A percentile compares a stretch with the other conserved stretches of the same genome.
Evolutionary conservation across 2,797 vertebrate species (phyloP).

Genomic region (Gadopsis bispinosus): DNA sequence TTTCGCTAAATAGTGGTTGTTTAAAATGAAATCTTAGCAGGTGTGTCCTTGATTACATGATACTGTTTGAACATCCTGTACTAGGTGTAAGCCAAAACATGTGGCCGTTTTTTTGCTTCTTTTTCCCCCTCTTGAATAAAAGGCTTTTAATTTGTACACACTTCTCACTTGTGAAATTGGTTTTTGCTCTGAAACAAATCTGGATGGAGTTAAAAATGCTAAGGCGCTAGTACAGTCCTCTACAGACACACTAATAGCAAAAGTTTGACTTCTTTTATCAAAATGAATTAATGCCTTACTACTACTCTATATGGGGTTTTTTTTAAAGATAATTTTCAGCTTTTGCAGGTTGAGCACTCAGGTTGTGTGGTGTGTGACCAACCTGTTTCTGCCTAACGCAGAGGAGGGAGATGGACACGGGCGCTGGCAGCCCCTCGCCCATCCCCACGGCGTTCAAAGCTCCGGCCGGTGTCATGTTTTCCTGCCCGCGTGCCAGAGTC

Average conservation of each 20-base stretch:
- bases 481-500: slow-evolving; percentile 81
- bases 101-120: neutral
- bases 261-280: neutral
- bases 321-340: slow-evolving; percentile 3
- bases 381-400: slow-evolving; percentile 48
- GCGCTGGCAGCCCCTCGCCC: slow-evolving; percentile 45
- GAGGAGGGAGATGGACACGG: slow-evolving; percentile 18
- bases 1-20: too few species aligned
- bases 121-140: neutral
- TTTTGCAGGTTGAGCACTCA: slow-evolving; percentile 43
- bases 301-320: neutral
- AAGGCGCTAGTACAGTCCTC: neutral
- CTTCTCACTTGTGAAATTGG: neutral
- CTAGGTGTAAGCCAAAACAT: neutral
- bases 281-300: neutral
- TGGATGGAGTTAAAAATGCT: neutral
- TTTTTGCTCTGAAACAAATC: neutral
- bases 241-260: neutral
- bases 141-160: neutral
- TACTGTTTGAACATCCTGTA: too few species aligned
- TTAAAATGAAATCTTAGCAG: neutral
- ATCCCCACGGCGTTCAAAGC: slow-evolving; percentile 71
- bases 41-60: neutral
- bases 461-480: slow-evolving; percentile 78
- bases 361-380: slow-evolving; percentile 17